phyloP scores from a whole-genome alignment of 2,797 vertebrate species.

The Lemur catta region DNA sequence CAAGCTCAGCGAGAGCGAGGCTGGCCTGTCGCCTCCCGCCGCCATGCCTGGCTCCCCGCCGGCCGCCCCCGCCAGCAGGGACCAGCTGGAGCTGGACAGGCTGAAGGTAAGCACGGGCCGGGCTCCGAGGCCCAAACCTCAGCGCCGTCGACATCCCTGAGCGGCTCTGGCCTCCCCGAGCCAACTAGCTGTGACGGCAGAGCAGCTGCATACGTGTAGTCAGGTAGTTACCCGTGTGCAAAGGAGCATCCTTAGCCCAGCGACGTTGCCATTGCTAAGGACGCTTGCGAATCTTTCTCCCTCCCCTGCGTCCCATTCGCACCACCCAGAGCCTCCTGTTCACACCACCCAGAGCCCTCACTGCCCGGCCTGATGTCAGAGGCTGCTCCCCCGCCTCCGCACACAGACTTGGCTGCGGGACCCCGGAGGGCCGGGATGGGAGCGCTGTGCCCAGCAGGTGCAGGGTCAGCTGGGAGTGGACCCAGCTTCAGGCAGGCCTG shows the following conservation, averaged over 20 bases:
- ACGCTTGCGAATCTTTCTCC: not conserved
- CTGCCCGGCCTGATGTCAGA: no score
- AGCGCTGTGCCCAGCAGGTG: not conserved
- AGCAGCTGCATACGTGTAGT: not conserved
- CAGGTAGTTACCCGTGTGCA: not conserved
- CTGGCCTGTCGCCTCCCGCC: constrained; percentile 45
- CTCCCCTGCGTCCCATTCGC: not conserved
- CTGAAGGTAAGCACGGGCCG: constrained; percentile 87
- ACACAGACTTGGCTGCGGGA: not conserved
- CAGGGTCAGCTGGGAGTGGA: not conserved
- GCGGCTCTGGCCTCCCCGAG: not conserved
- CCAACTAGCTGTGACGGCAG: not conserved
- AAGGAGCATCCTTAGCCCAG: not conserved
- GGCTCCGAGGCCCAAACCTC: not conserved
- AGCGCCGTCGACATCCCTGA: rapidly evolving
- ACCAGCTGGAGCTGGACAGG: constrained; percentile 90
- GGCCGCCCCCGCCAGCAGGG: constrained; percentile 74
- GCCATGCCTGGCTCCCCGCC: constrained; percentile 58
- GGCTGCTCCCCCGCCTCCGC: no score
- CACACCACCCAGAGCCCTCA: not conserved
- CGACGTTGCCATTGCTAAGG: not conserved
- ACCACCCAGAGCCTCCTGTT: not conserved
- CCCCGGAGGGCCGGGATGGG: not conserved
- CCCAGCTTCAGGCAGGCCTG: not conserved
- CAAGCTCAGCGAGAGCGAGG: constrained; percentile 88